A percentile compares a stretch with the other conserved stretches of the same genome.
These are phyloP conservation scores for Enteromius argenteus DNA, from an alignment of 2,797 vertebrate genomes.

Conservation along the genomic window DNA sequence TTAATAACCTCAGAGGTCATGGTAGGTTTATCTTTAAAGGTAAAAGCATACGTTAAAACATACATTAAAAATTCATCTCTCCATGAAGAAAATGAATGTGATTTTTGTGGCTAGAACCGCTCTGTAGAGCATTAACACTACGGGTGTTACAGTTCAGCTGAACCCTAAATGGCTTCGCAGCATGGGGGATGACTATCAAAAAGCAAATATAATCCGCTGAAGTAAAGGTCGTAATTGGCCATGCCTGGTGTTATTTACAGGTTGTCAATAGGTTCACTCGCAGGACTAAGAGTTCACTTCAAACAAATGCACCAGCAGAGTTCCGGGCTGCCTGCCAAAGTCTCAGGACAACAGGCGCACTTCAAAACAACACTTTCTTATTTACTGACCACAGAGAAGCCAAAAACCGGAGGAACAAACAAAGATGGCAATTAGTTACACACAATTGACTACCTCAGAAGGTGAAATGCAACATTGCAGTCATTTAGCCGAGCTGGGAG, in stretches of 20 bases:
- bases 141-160: not conserved
- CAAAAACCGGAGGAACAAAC: slow-evolving; percentile 10
- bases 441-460: slow-evolving; percentile 56
- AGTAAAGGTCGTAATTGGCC: slow-evolving; percentile 9
- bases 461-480: slow-evolving; percentile 53
- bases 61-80: not conserved
- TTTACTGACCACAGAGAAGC: slow-evolving; percentile 47
- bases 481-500: slow-evolving; percentile 50
- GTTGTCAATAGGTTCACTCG: not conserved
- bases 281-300: slow-evolving; percentile 1
- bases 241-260: not conserved
- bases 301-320: slow-evolving; percentile 48
- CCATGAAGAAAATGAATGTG: not conserved
- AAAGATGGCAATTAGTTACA: slow-evolving; percentile 60
- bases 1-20: not conserved
- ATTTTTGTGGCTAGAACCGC: not conserved
- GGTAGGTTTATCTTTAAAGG: not conserved
- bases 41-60: not conserved
- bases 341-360: slow-evolving; percentile 25
- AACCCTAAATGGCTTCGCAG: not conserved
- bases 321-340: slow-evolving; percentile 59
- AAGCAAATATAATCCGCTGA: not conserved
- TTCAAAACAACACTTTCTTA: slow-evolving; percentile 36
- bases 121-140: not conserved
- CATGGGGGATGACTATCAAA: not conserved